phyloP scores from a whole-genome alignment of 37 sponge, comb jelly and placozoan species.

The Diacarnus erythraeanus region DNA sequence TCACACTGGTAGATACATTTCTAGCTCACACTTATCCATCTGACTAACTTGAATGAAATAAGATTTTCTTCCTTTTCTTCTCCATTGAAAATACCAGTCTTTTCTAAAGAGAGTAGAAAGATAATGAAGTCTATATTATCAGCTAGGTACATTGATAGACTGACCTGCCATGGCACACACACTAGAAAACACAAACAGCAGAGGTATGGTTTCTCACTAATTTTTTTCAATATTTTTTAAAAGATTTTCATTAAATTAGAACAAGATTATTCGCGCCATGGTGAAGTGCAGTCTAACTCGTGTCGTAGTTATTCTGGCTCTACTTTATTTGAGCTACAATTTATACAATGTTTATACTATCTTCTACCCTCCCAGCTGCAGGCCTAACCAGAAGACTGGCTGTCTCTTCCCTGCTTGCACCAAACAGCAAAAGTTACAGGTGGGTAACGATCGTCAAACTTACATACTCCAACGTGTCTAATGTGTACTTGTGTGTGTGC shows the following conservation, averaged over 20 bases:
- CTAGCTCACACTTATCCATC: no score
- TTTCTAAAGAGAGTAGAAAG: neutral
- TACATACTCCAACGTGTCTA: neutral
- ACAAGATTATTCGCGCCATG: neutral
- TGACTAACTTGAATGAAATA: no score
- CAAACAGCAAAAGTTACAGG: conserved; percentile 26
- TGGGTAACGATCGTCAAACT: conserved; percentile 10
- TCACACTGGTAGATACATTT: no score
- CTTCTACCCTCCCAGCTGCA: conserved; percentile 54
- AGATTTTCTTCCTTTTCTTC: neutral
- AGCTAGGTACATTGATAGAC: no score
- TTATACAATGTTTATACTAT: conserved; percentile 36
- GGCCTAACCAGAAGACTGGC: neutral
- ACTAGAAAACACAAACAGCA: no score
- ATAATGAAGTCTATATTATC: neutral
- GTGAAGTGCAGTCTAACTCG: conserved; percentile 12
- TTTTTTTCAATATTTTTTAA: conserved; percentile 14
- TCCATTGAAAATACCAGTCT: neutral
- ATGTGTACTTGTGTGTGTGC: conserved; percentile 3
- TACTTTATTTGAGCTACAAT: conserved; percentile 43
- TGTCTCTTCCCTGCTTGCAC: conserved; percentile 49
- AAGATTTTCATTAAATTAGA: neutral
- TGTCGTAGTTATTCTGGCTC: conserved; percentile 11
- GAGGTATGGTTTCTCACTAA: no score
- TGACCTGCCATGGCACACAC: neutral